Conservation (phyloP, 2,888 invertebrate genomes). For the Omphaloscelis lunosa region DNA sequence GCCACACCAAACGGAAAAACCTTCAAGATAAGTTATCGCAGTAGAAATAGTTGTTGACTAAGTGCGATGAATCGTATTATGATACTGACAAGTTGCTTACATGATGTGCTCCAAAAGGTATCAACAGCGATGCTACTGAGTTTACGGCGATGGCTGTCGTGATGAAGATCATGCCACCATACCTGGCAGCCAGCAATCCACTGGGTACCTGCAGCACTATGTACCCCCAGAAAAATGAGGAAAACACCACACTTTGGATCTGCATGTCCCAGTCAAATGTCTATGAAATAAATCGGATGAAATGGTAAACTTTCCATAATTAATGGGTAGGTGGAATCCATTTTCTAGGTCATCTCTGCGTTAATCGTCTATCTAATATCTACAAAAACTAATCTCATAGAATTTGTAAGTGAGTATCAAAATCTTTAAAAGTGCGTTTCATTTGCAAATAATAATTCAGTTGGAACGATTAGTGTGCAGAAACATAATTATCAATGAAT, state of each 20-base stretch:
- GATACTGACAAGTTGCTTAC: constrained; percentile 17
- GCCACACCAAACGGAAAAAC: background rate
- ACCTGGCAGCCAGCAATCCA: constrained; percentile 92
- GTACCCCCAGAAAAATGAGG: constrained; percentile 91
- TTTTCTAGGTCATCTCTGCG: background rate
- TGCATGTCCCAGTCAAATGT: constrained; percentile 87
- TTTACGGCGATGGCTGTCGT: constrained; percentile 71
- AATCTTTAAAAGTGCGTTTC: background rate
- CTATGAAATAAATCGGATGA: constrained; percentile 53
- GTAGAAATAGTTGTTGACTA: background rate
- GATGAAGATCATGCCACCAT: constrained; percentile 92
- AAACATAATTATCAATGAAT: background rate
- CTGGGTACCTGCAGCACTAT: constrained; percentile 92
- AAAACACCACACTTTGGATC: constrained; percentile 81
- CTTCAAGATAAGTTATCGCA: background rate
- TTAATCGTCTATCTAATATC: background rate
- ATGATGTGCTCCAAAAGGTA: constrained; percentile 36
- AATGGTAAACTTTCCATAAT: background rate
- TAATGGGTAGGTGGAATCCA: background rate
- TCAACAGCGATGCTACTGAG: constrained; percentile 20
- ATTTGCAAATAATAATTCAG: background rate
- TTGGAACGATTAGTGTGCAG: background rate
- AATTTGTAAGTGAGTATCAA: background rate
- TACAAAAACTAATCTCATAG: background rate
- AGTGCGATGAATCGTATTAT: background rate